Evolutionary conservation across 1,140 invertebrate genomes (phyloP), one percentile per base, ranked within the genome.

Genomic region (Drosophila obscura): DNA sequence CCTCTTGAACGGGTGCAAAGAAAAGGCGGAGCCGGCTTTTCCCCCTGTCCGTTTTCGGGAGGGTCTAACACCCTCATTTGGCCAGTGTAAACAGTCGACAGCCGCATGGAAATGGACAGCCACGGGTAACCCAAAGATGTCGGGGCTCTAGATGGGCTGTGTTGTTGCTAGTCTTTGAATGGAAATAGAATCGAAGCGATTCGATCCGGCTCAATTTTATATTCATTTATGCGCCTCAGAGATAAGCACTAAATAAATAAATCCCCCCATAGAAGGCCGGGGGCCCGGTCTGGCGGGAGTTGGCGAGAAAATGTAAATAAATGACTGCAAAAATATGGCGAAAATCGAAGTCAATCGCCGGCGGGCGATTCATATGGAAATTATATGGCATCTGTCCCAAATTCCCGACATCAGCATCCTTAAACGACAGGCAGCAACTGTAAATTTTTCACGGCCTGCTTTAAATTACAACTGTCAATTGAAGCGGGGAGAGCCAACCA

Each of bases 191-290:
- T 73, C 80, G 60, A 78, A 39, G 60, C 64, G 83, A 79, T 73
- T 60, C 77, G 73, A 51, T 73, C 60, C 77, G 73, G 48, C 49
- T 66, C 69, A 66, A 85, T 82, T 87, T 71, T 62, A 76, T 87
- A 87, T 87, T 87, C 82, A 87, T 87, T 87, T 87, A 87, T 87
- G 82, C 82, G 82, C 64, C 82, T 87, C 71, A 39, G 78, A 79
- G 83, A 87, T 88, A 87, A 87, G 82, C 83, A 87, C 83, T 82
- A 85, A 87, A 85, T 87, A 85, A 85, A 85, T 81, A 85, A 85
- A 75, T 75, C 59, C 56, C 60, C 62, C 24, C 24, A 13, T 19
- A 19, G 60, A 43, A 43, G 19, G 48, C 24, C 22, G 28, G 44
- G 7, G 31, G 31, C 2, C 9, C 35, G 24, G 60, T 53, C 65